Evolutionary conservation across 2,113 vertebrate genomes (phyloP), one percentile per base, ranked within the genome.

Genomic region (Xyliphius kryptos): DNA sequence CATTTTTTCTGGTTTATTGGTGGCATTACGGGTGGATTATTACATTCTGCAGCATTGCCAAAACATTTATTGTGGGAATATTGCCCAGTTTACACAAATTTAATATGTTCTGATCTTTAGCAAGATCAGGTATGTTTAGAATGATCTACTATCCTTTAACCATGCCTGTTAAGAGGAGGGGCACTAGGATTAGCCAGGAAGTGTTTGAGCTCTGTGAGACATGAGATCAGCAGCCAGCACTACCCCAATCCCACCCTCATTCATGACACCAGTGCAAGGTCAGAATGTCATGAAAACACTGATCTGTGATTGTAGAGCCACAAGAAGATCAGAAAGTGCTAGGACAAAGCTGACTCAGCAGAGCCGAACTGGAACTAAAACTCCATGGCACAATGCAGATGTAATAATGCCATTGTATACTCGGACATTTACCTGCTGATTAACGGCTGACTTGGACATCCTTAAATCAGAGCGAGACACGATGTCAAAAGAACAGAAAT

Each of bases 281-380:
- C 53, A 61, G 53, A 22, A 15, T 43, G 12, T 56, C 66, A 81
- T 76, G 84, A 84, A 82, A 67, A 68, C 72, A 63, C 16, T 44
- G 69, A 68, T 60, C 76, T 63, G 78, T 66, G 76, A 75, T 61
- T 56, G 13, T 21, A 38, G n/a, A 56, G 66, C 53, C 61, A 74
- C 40, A 67, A 53, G 36, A 26, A n/a, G 38, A 50, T 20, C 9
- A 32, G 64, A 72, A 82, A 79, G 75, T 79, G 72, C 73, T 76
- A 60, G 77, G 75, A 82, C 77, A 82, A 78, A 77, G 80, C 79
- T 84, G 77, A 85, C 70, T 86, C 80, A 81, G 75, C 80, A 76
- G 40, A 46, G 6, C 44, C 1, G 52, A 74, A 47, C 53, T 58
- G 46, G 10, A 22, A 44, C 15, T 61, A 72, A 51, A 36, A 16